Conservation (phyloP, 2,888 invertebrate genomes). For the Leuctra nigra region DNA sequence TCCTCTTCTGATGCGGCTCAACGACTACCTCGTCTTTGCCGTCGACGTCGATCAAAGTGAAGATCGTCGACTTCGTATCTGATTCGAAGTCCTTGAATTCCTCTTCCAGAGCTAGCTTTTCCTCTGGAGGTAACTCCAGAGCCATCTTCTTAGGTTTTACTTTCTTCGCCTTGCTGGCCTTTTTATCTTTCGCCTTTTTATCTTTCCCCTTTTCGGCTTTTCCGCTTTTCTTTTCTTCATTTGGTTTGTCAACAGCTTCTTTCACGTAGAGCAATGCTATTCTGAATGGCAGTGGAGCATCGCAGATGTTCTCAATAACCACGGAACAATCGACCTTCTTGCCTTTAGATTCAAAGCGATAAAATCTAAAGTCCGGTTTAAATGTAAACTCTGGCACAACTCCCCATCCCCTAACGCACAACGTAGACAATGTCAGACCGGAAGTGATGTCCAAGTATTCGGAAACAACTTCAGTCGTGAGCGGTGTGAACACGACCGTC, state of each 20-base stretch:
- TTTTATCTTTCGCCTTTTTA: background rate
- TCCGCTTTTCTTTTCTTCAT: background rate
- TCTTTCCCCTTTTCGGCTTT: background rate
- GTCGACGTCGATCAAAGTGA: background rate
- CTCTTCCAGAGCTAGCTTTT: background rate
- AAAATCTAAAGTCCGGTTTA: background rate
- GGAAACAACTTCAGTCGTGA: background rate
- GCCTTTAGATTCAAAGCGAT: background rate
- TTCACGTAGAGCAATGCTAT: background rate
- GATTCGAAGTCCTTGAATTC: slow-evolving; percentile 1
- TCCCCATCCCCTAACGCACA: background rate
- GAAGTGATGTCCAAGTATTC: background rate
- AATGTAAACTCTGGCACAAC: background rate
- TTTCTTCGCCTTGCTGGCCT: background rate
- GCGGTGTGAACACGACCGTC: background rate
- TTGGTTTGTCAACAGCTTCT: background rate
- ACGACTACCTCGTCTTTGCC: background rate
- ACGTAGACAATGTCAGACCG: background rate
- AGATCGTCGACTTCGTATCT: background rate
- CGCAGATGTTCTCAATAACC: background rate
- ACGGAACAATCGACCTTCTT: slow-evolving; percentile 1
- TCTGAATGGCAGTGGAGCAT: background rate
- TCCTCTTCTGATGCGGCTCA: background rate
- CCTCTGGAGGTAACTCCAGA: background rate
- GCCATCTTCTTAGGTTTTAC: background rate